Base-by-base conservation (phyloP, 2,113 vertebrate species). In the Xyliphius kryptos region DNA sequence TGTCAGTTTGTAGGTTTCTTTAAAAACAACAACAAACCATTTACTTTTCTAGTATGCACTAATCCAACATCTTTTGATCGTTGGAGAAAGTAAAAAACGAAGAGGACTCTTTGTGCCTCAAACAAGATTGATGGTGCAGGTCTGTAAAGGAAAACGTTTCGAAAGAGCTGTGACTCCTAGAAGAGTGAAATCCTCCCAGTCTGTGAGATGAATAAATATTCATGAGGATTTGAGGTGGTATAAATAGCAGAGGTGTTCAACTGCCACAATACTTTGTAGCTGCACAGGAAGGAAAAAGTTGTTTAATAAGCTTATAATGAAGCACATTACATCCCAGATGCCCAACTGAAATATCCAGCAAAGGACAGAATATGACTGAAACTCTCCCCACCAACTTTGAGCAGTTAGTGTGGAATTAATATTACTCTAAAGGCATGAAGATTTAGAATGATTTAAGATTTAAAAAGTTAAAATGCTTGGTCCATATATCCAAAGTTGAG, bases 201-300 rank as follows among this genome's bases (percentile, higher is more conserved):
- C 83, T 81, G 82, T 79, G 77, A 73, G 69, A 79, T 60, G 69
- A 80, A 80, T 88, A 85, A 88, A 89, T 88, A 89, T 89, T 87
- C 87, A 88, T 88, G 87, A 89, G 86, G 87, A 89, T 89, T 89
- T 88, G 78, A 77, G 84, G 81, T 61, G 79, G 85, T 89, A 89
- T 88, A 88, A 86, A 88, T 89, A 89, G 86, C 82, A 74, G 79
- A 88, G 86, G 84, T 88, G 86, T 87, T 86, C 83, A 83, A 81
- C 85, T 86, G 79, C 82, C 78, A 82, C 78, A 82, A 83, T 81
- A 72, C 84, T 82, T 81, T 84, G 83, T 81, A 86, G 87, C 87
- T 85, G 83, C 78, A 80, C 81, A 86, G 80, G 56, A 67, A 32
- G 43, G 61, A 55, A 84, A 61, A 69, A 69, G 53, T 76, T 22